These are phyloP conservation scores for Tiliqua scincoides DNA, from an alignment of 2,113 vertebrate genomes.

Conservation along the genomic window DNA sequence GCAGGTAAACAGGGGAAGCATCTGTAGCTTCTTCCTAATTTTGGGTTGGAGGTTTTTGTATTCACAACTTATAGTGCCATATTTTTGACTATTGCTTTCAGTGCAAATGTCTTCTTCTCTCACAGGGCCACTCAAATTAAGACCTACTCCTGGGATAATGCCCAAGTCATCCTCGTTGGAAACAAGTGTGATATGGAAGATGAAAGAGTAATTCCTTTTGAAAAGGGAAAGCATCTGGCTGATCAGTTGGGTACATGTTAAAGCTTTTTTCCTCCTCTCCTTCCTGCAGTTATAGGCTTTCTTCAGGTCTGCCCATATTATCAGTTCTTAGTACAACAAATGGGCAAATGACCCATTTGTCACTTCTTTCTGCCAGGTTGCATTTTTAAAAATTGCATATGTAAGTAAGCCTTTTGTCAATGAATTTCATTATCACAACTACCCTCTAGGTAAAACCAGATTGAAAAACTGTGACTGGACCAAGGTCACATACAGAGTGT, in stretches of 20 bases:
- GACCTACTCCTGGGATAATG: slow-evolving; percentile 98
- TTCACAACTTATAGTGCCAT: neutral
- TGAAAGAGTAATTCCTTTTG: slow-evolving; percentile 87
- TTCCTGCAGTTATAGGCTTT: neutral
- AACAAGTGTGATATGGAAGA: slow-evolving; percentile 99
- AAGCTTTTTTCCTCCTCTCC: neutral
- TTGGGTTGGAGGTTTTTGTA: neutral
- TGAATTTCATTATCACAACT: neutral
- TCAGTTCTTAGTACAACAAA: neutral
- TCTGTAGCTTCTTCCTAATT: neutral
- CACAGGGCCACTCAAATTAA: slow-evolving; percentile 97
- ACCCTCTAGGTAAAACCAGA: neutral
- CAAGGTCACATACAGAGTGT: neutral
- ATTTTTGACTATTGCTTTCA: neutral
- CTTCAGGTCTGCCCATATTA: neutral
- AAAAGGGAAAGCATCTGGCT: slow-evolving; percentile 92
- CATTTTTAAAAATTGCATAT: neutral
- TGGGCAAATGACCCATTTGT: neutral
- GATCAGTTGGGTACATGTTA: slow-evolving; percentile 89
- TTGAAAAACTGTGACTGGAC: neutral
- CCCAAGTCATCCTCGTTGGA: slow-evolving; percentile 96
- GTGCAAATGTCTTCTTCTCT: slow-evolving; percentile 16
- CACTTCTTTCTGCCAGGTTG: neutral
- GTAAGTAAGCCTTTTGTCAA: neutral
- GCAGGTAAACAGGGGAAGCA: too few species aligned